Conservation (phyloP, 2,797 vertebrate species). For the Eospalax fontanierii region DNA sequence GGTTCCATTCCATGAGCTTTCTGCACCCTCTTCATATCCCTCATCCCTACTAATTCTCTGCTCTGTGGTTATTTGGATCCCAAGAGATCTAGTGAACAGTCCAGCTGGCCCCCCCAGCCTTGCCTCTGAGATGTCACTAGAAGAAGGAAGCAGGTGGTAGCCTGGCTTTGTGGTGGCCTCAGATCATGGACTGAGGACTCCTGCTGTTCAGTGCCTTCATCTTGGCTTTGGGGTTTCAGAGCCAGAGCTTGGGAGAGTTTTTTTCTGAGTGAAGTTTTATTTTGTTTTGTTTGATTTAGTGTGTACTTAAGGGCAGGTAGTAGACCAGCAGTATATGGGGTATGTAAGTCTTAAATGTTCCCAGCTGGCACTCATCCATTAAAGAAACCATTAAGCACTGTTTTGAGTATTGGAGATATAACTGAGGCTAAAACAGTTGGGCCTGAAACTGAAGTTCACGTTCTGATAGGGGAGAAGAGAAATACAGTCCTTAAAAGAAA, state of each 20-base stretch:
- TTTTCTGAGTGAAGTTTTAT: conserved; percentile 25
- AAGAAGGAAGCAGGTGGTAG: conserved; percentile 13
- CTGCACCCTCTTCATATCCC: background rate
- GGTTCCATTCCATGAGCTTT: conserved; percentile 25
- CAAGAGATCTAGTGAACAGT: conserved; percentile 7
- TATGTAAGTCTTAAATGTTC: conserved; percentile 28
- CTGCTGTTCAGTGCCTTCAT: background rate
- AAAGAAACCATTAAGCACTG: background rate
- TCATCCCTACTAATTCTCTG: background rate
- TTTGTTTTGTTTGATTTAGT: conserved; percentile 55
- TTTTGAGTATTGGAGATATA: conserved; percentile 21
- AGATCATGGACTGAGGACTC: background rate
- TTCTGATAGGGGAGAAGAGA: conserved; percentile 12
- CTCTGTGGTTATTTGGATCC: conserved; percentile 37
- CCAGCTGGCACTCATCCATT: background rate
- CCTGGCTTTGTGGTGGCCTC: conserved; percentile 15
- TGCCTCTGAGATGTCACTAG: conserved; percentile 6
- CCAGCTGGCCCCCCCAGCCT: conserved; percentile 21
- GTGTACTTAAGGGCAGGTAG: conserved; percentile 23
- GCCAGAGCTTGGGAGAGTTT: conserved; percentile 55
- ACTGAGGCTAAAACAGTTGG: conserved; percentile 27
- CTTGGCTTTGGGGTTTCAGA: conserved; percentile 52
- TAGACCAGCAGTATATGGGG: conserved; percentile 23
- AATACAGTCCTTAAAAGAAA: conserved; percentile 36
- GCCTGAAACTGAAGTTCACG: conserved; percentile 23